Conservation (phyloP, 2,113 vertebrate species). For the Etia nguti region DNA sequence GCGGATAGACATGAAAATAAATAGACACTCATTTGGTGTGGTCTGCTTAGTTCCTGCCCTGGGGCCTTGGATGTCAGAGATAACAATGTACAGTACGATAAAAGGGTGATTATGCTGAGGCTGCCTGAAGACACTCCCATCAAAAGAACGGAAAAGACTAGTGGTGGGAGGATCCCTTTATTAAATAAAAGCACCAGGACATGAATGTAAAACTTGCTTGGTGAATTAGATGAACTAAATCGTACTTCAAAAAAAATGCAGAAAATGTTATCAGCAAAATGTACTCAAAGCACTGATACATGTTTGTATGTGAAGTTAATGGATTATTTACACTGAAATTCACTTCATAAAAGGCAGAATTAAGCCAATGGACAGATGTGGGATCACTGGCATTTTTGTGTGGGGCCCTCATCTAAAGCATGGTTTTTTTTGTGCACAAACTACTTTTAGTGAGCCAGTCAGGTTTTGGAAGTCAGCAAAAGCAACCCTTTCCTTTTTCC, state of each 20-base stretch:
- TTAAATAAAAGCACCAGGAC: not conserved
- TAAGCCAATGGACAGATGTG: not conserved
- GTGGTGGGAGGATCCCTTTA: not conserved
- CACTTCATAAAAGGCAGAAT: not conserved
- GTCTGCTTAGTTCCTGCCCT: conserved; percentile 2
- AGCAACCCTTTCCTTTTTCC: not conserved
- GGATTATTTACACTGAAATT: not conserved
- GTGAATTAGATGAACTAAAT: not conserved
- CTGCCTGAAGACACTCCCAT: not conserved
- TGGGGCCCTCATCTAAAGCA: not conserved
- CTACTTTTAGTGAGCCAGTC: not conserved
- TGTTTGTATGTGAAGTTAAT: not conserved
- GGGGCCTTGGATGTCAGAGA: not conserved
- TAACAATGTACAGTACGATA: conserved; percentile 6
- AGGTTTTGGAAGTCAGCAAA: not conserved
- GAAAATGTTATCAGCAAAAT: not conserved
- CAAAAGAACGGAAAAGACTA: not conserved
- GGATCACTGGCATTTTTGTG: not conserved
- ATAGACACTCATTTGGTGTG: conserved; percentile 6
- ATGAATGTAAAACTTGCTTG: not conserved
- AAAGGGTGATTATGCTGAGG: conserved; percentile 18
- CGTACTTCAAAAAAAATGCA: not conserved
- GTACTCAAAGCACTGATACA: not conserved
- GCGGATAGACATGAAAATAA: conserved; percentile 3
- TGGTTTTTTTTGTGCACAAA: not conserved